Percentiles rank a stretch among this genome's conserved stretches.
These are phyloP conservation scores for Tyrannus savana DNA, from an alignment of 2,113 vertebrate species.

Conservation along the genomic window DNA sequence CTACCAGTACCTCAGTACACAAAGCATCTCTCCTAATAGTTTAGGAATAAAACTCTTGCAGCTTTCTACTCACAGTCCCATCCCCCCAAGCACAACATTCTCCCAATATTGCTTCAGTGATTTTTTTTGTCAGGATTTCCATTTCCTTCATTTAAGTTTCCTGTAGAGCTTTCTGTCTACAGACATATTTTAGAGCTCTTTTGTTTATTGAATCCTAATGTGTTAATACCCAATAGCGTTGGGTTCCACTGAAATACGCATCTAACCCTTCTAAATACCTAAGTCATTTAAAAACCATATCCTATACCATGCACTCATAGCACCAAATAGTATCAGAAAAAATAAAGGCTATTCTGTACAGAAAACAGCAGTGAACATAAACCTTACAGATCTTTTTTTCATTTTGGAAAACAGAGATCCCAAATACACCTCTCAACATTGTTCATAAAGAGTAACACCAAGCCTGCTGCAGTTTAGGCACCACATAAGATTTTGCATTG, in stretches of 20 bases:
- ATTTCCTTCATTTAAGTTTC: background rate
- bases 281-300: background rate
- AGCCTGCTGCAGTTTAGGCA: background rate
- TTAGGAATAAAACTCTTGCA: background rate
- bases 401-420: background rate
- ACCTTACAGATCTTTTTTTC: background rate
- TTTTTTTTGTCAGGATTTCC: background rate
- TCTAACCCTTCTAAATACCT: background rate
- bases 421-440: background rate
- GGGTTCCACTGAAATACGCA: background rate
- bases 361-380: background rate
- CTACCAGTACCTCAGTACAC: background rate
- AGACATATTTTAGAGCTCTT: background rate
- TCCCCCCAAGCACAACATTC: background rate
- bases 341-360: background rate
- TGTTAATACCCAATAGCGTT: background rate
- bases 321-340: background rate
- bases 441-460: background rate
- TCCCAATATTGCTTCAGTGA: background rate
- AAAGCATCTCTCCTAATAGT: background rate
- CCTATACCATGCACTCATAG: background rate
- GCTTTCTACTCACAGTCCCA: background rate
- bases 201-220: background rate
- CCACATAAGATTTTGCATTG: background rate
- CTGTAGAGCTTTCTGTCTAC: background rate